Percentiles rank a stretch among this genome's conserved stretches.
phyloP scores from a whole-genome alignment of 2,797 vertebrate genomes.

The Peromyscus aztecus region DNA sequence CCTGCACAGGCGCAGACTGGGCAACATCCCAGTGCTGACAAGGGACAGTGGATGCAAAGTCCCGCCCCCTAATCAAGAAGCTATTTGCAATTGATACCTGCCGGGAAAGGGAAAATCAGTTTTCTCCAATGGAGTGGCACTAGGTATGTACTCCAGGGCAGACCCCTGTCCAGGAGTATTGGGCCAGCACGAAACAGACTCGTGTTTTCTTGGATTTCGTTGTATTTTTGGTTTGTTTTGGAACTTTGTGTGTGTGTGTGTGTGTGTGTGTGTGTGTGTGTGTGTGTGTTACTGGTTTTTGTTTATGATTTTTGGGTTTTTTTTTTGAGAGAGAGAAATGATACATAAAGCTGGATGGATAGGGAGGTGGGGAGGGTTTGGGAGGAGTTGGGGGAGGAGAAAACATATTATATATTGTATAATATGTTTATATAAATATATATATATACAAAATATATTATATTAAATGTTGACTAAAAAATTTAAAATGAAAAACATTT shows the following conservation, averaged over 20 bases:
- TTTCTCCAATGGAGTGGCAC: background rate
- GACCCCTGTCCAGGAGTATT: background rate
- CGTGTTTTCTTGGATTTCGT: background rate
- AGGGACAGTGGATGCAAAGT: background rate
- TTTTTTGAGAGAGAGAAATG: background rate
- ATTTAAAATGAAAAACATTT: background rate
- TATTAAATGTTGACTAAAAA: background rate
- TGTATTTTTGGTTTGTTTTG: background rate
- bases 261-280: too few relatives aligned
- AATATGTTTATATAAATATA: too few relatives aligned
- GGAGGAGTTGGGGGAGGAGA: background rate
- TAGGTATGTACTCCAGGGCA: too few relatives aligned
- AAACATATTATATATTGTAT: background rate
- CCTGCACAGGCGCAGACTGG: background rate
- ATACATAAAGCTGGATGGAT: background rate
- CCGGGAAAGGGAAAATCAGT: background rate
- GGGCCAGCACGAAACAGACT: background rate
- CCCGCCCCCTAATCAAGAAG: background rate
- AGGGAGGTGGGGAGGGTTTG: background rate
- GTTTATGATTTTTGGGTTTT: background rate
- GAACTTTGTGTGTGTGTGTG: background rate
- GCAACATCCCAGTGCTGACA: background rate
- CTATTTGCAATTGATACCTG: background rate
- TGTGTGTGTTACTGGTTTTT: background rate
- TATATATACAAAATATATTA: too few relatives aligned